These are phyloP conservation scores for Drosophila kanekoi DNA, from an alignment of 2,888 invertebrate genomes.

Conservation along the genomic window DNA sequence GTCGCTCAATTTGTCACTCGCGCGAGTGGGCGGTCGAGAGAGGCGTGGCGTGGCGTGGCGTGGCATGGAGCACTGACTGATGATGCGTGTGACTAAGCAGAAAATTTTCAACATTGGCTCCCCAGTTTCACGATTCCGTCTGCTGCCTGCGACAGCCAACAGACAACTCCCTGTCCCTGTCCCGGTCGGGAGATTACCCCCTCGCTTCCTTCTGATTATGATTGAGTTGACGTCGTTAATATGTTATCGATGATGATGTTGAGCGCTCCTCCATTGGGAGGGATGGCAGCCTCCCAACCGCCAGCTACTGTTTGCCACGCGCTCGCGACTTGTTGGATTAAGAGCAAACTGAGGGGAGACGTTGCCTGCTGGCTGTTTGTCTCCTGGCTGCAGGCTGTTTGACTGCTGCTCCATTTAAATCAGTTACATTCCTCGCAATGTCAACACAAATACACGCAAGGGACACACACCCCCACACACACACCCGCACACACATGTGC, in stretches of 20 bases:
- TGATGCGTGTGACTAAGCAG: slow-evolving; percentile 68
- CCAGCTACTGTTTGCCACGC: slow-evolving; percentile 18
- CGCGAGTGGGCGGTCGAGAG: slow-evolving; percentile 66
- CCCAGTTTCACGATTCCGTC: slow-evolving; percentile 16
- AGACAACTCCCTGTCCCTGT: slow-evolving; percentile 19
- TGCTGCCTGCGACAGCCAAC: slow-evolving; percentile 28
- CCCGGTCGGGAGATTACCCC: not conserved
- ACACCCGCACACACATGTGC: slow-evolving; percentile 13
- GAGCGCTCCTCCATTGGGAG: slow-evolving; percentile 4
- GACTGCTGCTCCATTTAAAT: slow-evolving; percentile 70
- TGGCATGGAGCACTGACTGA: slow-evolving; percentile 41
- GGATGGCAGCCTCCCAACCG: not conserved
- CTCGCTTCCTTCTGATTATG: slow-evolving; percentile 60
- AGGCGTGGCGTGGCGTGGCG: slow-evolving; percentile 36
- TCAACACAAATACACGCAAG: slow-evolving; percentile 46
- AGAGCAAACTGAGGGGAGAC: not conserved
- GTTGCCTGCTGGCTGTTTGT: no score
- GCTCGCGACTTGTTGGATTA: slow-evolving; percentile 14
- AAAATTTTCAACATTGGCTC: slow-evolving; percentile 50
- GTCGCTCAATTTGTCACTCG: slow-evolving; percentile 77
- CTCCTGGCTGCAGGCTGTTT: slow-evolving; percentile 24
- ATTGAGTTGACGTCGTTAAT: slow-evolving; percentile 81
- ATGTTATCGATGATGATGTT: slow-evolving; percentile 62
- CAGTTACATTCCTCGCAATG: slow-evolving; percentile 61
- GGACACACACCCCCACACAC: slow-evolving; percentile 17